Evolutionary conservation across 2,888 invertebrate genomes (phyloP).

Genomic region (Pharmacophagus antenor): DNA sequence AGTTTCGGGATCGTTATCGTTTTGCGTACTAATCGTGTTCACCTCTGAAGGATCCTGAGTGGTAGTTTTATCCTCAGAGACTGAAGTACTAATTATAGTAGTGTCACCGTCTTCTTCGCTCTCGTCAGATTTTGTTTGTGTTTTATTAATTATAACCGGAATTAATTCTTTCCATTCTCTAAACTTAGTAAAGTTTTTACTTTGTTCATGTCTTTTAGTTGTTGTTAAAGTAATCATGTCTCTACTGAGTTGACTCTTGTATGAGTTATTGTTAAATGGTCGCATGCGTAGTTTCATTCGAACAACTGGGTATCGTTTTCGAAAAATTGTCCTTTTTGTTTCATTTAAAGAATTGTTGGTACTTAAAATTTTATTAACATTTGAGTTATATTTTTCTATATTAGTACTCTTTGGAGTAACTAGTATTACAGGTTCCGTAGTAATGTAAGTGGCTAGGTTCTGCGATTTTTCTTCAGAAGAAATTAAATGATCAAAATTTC

Average conservation of each 20-base stretch:
- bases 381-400: conserved; percentile 23
- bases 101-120: conserved; percentile 35
- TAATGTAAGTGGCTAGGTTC: conserved; percentile 3
- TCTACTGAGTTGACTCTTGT: conserved; percentile 60
- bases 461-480: conserved; percentile 13
- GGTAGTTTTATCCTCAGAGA: conserved; percentile 21
- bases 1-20: conserved; percentile 33
- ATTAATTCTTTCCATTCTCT: conserved; percentile 58
- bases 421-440: not conserved
- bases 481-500: not conserved
- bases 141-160: conserved; percentile 47
- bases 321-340: conserved; percentile 39
- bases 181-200: conserved; percentile 55
- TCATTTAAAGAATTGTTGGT: conserved; percentile 35
- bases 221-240: conserved; percentile 60
- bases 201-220: conserved; percentile 55
- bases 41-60: not conserved
- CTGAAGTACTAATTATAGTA: conserved; percentile 25
- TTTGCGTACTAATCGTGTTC: conserved; percentile 25
- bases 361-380: conserved; percentile 9
- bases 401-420: conserved; percentile 30
- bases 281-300: conserved; percentile 63
- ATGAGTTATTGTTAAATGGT: conserved; percentile 53
- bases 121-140: conserved; percentile 38
- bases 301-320: conserved; percentile 50